These are phyloP conservation scores for Bombus confusus DNA, from an alignment of 1,140 invertebrate genomes.

Conservation along the genomic window DNA sequence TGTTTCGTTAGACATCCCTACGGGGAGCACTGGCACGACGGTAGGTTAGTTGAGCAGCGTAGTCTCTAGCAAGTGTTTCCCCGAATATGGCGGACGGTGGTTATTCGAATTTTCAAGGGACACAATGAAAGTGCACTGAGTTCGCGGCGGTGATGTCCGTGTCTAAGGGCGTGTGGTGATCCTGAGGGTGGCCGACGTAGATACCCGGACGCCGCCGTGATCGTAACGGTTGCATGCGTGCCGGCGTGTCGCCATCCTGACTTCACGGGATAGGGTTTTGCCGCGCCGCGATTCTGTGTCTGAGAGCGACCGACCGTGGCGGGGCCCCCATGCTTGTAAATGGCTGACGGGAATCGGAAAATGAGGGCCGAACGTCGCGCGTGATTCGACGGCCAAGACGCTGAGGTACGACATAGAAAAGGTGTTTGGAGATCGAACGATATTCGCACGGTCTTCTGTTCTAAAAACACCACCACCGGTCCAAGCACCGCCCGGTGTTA, in stretches of 20 bases:
- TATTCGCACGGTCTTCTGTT: constrained; percentile 35
- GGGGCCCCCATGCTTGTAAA: constrained; percentile 73
- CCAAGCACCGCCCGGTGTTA: constrained; percentile 51
- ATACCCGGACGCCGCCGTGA: constrained; percentile 53
- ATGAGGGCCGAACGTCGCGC: constrained; percentile 69
- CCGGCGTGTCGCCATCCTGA: constrained; percentile 49
- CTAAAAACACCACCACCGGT: constrained; percentile 45
- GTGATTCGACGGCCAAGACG: constrained; percentile 71
- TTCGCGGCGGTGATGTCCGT: constrained; percentile 59
- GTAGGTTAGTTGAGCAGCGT: constrained; percentile 56
- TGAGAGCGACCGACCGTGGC: constrained; percentile 66
- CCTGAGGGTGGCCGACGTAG: constrained; percentile 55
- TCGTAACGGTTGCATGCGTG: constrained; percentile 53
- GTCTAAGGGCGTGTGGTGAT: constrained; percentile 58
- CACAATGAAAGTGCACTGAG: constrained; percentile 72
- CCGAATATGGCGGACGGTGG: constrained; percentile 73
- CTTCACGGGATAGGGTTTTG: constrained; percentile 51
- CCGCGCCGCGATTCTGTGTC: constrained; percentile 57
- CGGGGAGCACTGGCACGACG: constrained; percentile 42
- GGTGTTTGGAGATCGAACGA: constrained; percentile 23
- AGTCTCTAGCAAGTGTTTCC: constrained; percentile 73
- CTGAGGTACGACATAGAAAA: constrained; percentile 67
- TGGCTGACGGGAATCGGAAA: constrained; percentile 73
- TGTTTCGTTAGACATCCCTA: constrained; percentile 45
- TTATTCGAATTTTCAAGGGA: constrained; percentile 72